Base-by-base conservation (phyloP, 2,113 vertebrate genomes). In the Thomomys bottae region DNA sequence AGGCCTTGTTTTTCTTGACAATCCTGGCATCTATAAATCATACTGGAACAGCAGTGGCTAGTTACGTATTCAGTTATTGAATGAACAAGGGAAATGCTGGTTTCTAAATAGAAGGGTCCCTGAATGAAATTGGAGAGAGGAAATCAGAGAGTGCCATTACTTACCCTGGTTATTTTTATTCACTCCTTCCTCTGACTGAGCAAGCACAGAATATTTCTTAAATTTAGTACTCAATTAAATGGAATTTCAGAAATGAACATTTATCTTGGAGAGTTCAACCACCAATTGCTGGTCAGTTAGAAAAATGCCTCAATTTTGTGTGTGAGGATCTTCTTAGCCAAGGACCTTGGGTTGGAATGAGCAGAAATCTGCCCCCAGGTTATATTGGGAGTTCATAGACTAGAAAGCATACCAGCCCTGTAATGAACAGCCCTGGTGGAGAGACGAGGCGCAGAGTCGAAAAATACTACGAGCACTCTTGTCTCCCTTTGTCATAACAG, bases 1-100 rank as follows among this genome's bases (percentile, higher is more conserved):
- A 45, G 11, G 34, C 42, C 38, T 76, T 86, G 5, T n/a, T 89
- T 85, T 83, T 87, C 75, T 88, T 94, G 40, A 88, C 63, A 75
- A 80, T 66, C 71, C 36, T 2, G 54, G 57, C 3, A 10, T n/a
- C 71, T 42, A 81, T 85, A 88, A 90, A 73, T 40, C 76, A 80
- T 42, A 40, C 66, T 36, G 36, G 54, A 34, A 88, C 0, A 93
- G 82, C 66, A 84, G 28, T 12, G 54, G 24, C 64, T 76, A 67
- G 67, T 87, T 92, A 87, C 6, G n/a, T 38, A 87, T 42, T 93
- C 36, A 70, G 45, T 90, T 89, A 66, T 3, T 75, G 32, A 91
- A n/a, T 73, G 45, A 90, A 70, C 78, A 77, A 84, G 63, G 75
- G 49, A 79, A 78, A 84, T 75, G 49, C 66, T 64, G 1, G 8